Evolutionary conservation across 1,140 invertebrate species (phyloP), one percentile per base, ranked within the genome.

Genomic region (Drosophila parvula): DNA sequence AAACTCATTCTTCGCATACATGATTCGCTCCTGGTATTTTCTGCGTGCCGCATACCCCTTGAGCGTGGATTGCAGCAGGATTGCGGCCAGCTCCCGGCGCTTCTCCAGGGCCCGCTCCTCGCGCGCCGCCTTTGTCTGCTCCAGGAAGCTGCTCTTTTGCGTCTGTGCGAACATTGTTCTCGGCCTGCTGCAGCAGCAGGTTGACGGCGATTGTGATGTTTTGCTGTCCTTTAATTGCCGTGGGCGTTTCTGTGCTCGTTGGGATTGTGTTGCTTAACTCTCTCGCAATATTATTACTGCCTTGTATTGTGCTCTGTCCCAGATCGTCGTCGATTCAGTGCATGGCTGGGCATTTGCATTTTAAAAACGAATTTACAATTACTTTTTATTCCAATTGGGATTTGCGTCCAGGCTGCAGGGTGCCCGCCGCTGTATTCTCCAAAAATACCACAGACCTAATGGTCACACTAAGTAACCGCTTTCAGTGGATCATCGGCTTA

Each of bases 61-160:
- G 32, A 96, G 92, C 58, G 93, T 91, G 5, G 96, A 94, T 90
- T 98, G 97, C 73, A 98, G 95, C 64, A 93, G 92, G 9, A 94
- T 93, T 53, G 95, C 95, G 14, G 96, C 96, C 62, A 93, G 92
- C 85, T 97, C 96, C 44, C 94, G 93, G 73, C 95, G 94, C 91
- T 97, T 96, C 82, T 97, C 97, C 51, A 96, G 93, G 4, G 96
- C 97, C 73, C 97, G 94, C 92, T 98, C 96, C 81, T 95, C 95
- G 73, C 97, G 94, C 8, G 97, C 97, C 28, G 96, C 96, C 93
- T 98, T 98, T 4, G 96, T 97, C 82, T 96, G 95, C 88, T 96
- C 95, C 76, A 97, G 93, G 88, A 97, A 97, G 74, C 90, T 93
- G 61, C 93, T 93, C 88, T 95, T 96, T 27, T 94, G 92, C 16